These are phyloP conservation scores for Philonicus albiceps DNA, from an alignment of 2,888 invertebrate species.

Conservation along the genomic window DNA sequence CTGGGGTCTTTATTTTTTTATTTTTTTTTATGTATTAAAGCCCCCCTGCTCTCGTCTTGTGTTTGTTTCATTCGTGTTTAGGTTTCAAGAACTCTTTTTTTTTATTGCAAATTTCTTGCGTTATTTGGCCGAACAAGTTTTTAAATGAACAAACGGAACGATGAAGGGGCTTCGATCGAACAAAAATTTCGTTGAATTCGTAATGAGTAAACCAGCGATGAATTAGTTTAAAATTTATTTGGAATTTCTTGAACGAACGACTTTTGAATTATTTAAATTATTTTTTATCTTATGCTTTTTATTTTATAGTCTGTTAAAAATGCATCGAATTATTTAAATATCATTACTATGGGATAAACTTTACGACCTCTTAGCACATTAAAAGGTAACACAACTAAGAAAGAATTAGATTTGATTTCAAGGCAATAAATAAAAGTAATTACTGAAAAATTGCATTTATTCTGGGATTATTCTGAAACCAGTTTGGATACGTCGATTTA, in stretches of 20 bases:
- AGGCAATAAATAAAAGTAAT: too few species aligned
- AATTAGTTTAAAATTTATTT: not conserved
- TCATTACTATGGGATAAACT: not conserved
- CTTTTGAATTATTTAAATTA: not conserved
- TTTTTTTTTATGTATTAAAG: not conserved
- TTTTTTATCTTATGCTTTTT: not conserved
- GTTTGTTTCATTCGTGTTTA: not conserved
- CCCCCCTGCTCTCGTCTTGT: not conserved
- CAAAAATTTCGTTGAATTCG: not conserved
- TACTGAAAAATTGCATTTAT: too few species aligned
- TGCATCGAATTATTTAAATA: not conserved
- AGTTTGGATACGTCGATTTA: too few species aligned
- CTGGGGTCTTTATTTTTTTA: not conserved
- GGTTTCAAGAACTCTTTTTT: not conserved
- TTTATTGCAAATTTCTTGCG: not conserved
- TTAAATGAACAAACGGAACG: not conserved
- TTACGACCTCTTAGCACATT: not conserved
- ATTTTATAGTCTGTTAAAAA: not conserved
- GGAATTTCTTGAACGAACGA: not conserved
- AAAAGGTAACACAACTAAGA: not conserved
- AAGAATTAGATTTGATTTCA: not conserved
- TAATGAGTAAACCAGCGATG: not conserved
- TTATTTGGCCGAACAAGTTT: not conserved
- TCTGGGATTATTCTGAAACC: too few species aligned
- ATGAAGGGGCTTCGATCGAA: not conserved